Conservation (phyloP, 2,888 invertebrate species). For the Deilephila elpenor region DNA sequence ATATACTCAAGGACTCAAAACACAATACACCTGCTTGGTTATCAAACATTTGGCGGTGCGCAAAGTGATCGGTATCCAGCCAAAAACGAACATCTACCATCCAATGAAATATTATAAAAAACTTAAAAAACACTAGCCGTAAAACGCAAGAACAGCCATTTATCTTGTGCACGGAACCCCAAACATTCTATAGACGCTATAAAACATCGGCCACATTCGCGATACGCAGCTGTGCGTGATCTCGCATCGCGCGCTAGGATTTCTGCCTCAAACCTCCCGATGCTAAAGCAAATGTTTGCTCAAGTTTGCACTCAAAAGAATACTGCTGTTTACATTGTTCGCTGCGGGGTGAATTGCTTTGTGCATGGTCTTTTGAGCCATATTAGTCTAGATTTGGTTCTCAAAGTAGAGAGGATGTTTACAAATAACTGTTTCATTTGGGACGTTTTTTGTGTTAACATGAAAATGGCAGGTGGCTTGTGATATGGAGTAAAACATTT, state of each 20-base stretch:
- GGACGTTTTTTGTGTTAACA: too few species aligned
- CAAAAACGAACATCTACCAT: too few species aligned
- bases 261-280: constrained; percentile 66
- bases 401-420: not conserved
- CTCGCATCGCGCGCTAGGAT: constrained; percentile 71
- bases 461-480: too few species aligned
- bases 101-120: not conserved
- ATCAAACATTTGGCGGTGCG: too few species aligned
- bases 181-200: constrained; percentile 45
- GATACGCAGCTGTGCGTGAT: constrained; percentile 74
- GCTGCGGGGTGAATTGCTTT: constrained; percentile 20
- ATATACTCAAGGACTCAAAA: too few species aligned
- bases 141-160: not conserved
- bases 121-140: not conserved
- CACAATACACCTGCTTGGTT: too few species aligned
- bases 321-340: constrained; percentile 57
- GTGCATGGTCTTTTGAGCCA: not conserved
- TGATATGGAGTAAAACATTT: too few species aligned
- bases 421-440: not conserved
- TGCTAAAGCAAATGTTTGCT: constrained; percentile 73
- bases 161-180: constrained; percentile 4
- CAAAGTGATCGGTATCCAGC: too few species aligned
- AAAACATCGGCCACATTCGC: constrained; percentile 57
- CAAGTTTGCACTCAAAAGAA: constrained; percentile 71
- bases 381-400: constrained; percentile 1